These are phyloP conservation scores for Microchrysa polita DNA, from an alignment of 2,888 invertebrate species.

Conservation along the genomic window DNA sequence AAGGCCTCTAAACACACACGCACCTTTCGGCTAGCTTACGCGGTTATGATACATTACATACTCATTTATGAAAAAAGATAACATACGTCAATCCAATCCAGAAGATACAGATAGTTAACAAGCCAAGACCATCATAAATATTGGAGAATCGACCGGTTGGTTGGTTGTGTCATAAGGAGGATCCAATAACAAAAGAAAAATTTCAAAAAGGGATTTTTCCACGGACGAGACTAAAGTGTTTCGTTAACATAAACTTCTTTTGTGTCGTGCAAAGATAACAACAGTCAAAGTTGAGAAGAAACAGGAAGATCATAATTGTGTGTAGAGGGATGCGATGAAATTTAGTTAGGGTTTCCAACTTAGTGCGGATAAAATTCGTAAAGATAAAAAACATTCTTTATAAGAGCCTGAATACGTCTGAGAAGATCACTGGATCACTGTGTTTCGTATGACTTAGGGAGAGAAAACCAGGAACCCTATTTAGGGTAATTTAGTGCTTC, in stretches of 20 bases:
- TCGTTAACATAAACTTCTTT: conserved; percentile 27
- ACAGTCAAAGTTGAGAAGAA: conserved; percentile 14
- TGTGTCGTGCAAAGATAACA: conserved; percentile 46
- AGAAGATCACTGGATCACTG: too few relatives aligned
- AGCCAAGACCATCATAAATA: conserved; percentile 4
- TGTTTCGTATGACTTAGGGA: too few relatives aligned
- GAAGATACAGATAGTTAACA: conserved; percentile 18
- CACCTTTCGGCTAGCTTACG: too few relatives aligned
- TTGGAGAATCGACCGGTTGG: not conserved
- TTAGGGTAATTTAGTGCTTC: too few relatives aligned
- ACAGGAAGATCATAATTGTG: conserved; percentile 45
- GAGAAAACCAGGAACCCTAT: too few relatives aligned
- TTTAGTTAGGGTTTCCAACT: not conserved
- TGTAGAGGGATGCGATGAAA: conserved; percentile 6
- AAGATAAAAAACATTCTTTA: too few relatives aligned
- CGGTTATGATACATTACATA: not conserved
- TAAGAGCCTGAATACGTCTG: too few relatives aligned
- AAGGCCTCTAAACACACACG: conserved; percentile 3
- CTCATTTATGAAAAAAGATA: not conserved
- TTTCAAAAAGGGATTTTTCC: conserved; percentile 4
- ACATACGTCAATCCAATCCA: not conserved
- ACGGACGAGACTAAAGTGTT: conserved; percentile 43
- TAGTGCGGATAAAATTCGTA: too few relatives aligned
- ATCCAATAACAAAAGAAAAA: conserved; percentile 32
- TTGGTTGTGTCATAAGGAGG: not conserved